Conservation (phyloP, 2,888 invertebrate species). For the Cataglyphis rosenhaueri region DNA sequence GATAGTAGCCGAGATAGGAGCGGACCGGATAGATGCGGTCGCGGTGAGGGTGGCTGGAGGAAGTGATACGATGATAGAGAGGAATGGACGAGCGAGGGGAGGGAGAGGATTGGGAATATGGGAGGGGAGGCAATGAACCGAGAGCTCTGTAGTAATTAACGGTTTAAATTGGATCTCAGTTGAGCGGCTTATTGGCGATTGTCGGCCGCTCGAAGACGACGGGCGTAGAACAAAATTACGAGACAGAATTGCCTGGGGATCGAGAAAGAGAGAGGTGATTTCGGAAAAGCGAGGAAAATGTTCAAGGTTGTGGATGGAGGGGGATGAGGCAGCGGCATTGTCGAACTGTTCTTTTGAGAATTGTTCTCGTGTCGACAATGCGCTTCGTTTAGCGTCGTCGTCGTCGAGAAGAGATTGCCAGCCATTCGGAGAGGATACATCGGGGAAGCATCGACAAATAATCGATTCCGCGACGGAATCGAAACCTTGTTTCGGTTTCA, state of each 20-base stretch:
- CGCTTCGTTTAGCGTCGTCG: constrained; percentile 68
- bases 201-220: constrained; percentile 74
- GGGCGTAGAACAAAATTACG: constrained; percentile 78
- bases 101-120: neutral
- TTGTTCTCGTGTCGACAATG: constrained; percentile 72
- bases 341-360: constrained; percentile 71
- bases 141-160: constrained; percentile 78
- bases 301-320: constrained; percentile 40
- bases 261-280: constrained; percentile 54
- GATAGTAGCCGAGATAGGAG: constrained; percentile 40
- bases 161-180: constrained; percentile 81
- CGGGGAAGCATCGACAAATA: neutral
- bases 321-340: constrained; percentile 60
- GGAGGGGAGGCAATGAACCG: constrained; percentile 41
- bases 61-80: constrained; percentile 44
- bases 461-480: constrained; percentile 27
- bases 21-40: constrained; percentile 38
- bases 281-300: constrained; percentile 27
- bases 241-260: constrained; percentile 76
- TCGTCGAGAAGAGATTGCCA: constrained; percentile 13
- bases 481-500: neutral
- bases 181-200: constrained; percentile 78
- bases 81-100: neutral
- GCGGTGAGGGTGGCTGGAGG: constrained; percentile 47
- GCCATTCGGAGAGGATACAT: neutral